phyloP scores from a whole-genome alignment of 1,140 invertebrate genomes.

The Atta texana region DNA sequence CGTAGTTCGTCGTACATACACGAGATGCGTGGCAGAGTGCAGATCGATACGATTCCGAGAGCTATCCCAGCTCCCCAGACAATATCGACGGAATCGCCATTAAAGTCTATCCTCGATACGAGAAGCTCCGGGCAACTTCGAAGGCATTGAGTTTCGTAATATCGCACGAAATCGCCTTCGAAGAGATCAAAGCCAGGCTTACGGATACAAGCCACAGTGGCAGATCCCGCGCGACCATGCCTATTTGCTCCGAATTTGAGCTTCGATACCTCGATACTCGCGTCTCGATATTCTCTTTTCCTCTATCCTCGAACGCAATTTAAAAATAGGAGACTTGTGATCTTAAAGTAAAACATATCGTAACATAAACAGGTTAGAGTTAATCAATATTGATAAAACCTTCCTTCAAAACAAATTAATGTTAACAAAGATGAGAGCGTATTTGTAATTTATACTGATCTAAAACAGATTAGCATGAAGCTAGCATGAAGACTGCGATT shows the following conservation, averaged over 20 bases:
- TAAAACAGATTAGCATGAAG: background rate
- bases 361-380: background rate
- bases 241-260: constrained; percentile 49
- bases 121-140: constrained; percentile 43
- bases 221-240: constrained; percentile 26
- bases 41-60: constrained; percentile 58
- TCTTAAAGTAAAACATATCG: background rate
- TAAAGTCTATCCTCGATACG: constrained; percentile 57
- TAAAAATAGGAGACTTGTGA: background rate
- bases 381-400: background rate
- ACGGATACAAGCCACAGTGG: constrained; percentile 45
- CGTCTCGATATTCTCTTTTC: background rate
- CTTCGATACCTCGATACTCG: constrained; percentile 32
- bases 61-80: constrained; percentile 43
- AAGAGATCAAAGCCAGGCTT: constrained; percentile 53
- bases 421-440: background rate
- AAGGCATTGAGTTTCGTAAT: constrained; percentile 54
- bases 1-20: background rate
- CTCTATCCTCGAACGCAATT: background rate
- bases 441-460: background rate
- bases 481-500: too few relatives aligned
- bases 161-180: constrained; percentile 51
- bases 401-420: background rate
- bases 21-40: background rate
- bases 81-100: constrained; percentile 61